Conservation (phyloP, 2,797 vertebrate genomes). For the Mycteria americana region DNA sequence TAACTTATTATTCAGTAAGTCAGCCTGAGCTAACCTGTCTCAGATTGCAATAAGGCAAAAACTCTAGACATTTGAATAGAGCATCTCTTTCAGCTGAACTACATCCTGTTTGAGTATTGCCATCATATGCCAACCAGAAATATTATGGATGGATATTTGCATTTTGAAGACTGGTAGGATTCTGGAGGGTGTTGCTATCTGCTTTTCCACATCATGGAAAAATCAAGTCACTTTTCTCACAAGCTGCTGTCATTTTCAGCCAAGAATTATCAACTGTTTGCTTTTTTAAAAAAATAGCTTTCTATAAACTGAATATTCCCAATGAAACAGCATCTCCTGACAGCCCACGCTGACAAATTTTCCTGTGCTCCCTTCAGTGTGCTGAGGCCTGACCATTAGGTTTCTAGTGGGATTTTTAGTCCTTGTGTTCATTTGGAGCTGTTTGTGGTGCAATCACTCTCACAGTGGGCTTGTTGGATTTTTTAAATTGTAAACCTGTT, state of each 20-base stretch:
- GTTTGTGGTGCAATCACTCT: neutral
- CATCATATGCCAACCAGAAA: neutral
- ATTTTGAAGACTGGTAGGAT: neutral
- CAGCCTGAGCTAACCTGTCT: neutral
- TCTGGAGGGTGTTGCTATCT: neutral
- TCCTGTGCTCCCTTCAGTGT: neutral
- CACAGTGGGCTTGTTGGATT: neutral
- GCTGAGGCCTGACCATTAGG: neutral
- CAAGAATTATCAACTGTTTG: neutral
- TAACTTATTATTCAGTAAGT: neutral
- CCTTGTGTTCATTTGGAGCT: neutral
- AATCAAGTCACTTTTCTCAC: neutral
- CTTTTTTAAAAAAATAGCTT: neutral
- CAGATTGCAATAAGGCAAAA: neutral
- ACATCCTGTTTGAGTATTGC: neutral
- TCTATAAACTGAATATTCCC: neutral
- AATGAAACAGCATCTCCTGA: neutral
- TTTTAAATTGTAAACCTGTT: neutral
- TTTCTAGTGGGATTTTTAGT: neutral
- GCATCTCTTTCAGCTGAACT: neutral
- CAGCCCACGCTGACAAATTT: neutral
- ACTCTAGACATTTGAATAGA: neutral
- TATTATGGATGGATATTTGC: neutral
- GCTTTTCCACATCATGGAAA: neutral
- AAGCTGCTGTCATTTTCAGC: neutral